These are phyloP conservation scores for Ecliptopera silaceata DNA, from an alignment of 2,888 invertebrate genomes.

Conservation along the genomic window DNA sequence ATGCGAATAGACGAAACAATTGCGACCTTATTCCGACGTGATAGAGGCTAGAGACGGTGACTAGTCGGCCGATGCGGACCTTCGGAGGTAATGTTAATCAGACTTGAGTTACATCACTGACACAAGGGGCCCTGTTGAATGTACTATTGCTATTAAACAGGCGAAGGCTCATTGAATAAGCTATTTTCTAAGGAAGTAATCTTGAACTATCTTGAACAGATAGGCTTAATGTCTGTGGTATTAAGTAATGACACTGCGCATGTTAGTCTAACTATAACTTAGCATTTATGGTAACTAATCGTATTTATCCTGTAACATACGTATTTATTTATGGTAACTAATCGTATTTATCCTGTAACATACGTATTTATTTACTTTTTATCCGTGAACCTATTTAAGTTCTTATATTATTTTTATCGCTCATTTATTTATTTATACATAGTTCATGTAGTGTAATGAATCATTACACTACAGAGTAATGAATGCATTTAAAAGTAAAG, in stretches of 20 bases:
- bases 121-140: constrained; percentile 42
- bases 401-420: no score
- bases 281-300: not conserved
- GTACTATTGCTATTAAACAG: constrained; percentile 34
- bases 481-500: not conserved
- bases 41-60: constrained; percentile 34
- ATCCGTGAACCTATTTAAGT: no score
- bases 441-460: no score
- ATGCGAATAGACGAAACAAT: constrained; percentile 43
- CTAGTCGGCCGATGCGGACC: constrained; percentile 41
- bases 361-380: no score
- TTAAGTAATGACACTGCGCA: not conserved
- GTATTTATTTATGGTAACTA: no score
- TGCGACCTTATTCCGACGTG: constrained; percentile 26
- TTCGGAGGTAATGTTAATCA: constrained; percentile 54
- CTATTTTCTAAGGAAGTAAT: constrained; percentile 65
- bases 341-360: no score
- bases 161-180: constrained; percentile 49
- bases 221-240: constrained; percentile 38
- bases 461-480: not conserved
- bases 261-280: not conserved
- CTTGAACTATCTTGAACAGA: constrained; percentile 53
- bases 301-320: no score
- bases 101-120: constrained; percentile 53
- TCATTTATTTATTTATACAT: no score